Base-by-base conservation (phyloP, 2,797 vertebrate species). In the Pogonophryne albipinna region DNA sequence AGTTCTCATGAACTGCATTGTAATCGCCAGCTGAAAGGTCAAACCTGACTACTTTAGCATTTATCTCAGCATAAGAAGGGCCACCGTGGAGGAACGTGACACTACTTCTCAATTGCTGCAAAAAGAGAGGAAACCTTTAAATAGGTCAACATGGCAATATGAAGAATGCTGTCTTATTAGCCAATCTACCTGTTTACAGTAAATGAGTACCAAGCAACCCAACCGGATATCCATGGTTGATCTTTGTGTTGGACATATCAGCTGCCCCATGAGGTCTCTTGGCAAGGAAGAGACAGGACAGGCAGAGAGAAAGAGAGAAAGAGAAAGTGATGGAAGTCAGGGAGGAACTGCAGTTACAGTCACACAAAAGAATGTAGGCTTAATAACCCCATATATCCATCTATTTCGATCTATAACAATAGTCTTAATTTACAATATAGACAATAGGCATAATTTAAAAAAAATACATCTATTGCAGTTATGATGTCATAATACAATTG, bases 81-180 rank as follows among this genome's bases (percentile, higher is more conserved):
- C 60, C 3, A 31, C 23, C 7, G 7, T 65, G 47, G 41, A 66
- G 23, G 51, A 56, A 34, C 20, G 4, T 60, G 16, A 20, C 11
- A 4, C 27, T 38, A 6, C 49, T 4, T 52, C 57, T 52, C 47
- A 4, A 11, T 4, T 50, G 16, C 14, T 31, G n/a, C 5, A 19
- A 15, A 72, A 50, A 38, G 3, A 42, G 44, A 60, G 11, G 27
- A 58, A 41, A 66, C 49, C 59, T 69, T 73, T 61, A 56, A 57
- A 76, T 9, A 65, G 58, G 58, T 57, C 42, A 61, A 50, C 31
- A 44, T 17, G 1, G 3, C 15, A 41, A 27, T 14, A 52, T 47
- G 17, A 66, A 31, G 9, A 64, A 49, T n/a, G 7, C 9, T 11
- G 4, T 23, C 41, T 77, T n/a, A 19, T 68, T 52, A 1, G 4